Evolutionary conservation across 2,113 vertebrate genomes (phyloP), one percentile per base, ranked within the genome.

Genomic region (Plecturocebus donacophilus): DNA sequence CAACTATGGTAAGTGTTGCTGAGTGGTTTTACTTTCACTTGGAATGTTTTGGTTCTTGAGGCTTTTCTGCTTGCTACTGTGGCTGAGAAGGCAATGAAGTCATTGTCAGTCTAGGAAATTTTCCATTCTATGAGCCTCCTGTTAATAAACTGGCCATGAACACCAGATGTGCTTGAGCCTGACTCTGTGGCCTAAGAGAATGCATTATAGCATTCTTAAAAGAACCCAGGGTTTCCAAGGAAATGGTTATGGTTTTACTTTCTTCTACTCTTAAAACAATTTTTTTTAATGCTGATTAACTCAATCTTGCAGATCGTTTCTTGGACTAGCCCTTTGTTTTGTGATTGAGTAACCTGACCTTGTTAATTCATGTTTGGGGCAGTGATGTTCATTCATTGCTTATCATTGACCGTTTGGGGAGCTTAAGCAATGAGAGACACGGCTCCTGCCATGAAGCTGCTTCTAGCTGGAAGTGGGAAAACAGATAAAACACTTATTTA

Each of bases 1-100:
- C 98, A 99, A 99, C 97, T 99, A 99, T 90, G 99, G 99, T 99
- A 98, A 99, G 99, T 95, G 84, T n/a, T 94, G 79, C 27, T 49
- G 87, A 8, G 35, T 54, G 76, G 38, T 95, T 96, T 87, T 91
- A 6, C 17, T 96, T 91, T 42, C 6, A 10, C 14, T 92, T 73
- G 38, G 3, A 21, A 0, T 32, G 32, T 1, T 32, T 64, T 71
- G 38, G 11, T 45, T 68, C 68, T 76, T n/a, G 27, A 35, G 71
- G n/a, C 35, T 49, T 84, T 73, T 91, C 56, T 52, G 16, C 83
- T 91, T 71, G 23, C 30, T 56, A 16, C 70, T 40, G 1, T 66
- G 58, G 6, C 38, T 35, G 49, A 70, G 61, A 79, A 94, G 40
- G 70, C 23, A 49, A 1, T 79, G 70, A 42, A 23, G 7, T 82